phyloP scores from a whole-genome alignment of 2,797 vertebrate genomes.

The Enteromius fasciolatus region DNA sequence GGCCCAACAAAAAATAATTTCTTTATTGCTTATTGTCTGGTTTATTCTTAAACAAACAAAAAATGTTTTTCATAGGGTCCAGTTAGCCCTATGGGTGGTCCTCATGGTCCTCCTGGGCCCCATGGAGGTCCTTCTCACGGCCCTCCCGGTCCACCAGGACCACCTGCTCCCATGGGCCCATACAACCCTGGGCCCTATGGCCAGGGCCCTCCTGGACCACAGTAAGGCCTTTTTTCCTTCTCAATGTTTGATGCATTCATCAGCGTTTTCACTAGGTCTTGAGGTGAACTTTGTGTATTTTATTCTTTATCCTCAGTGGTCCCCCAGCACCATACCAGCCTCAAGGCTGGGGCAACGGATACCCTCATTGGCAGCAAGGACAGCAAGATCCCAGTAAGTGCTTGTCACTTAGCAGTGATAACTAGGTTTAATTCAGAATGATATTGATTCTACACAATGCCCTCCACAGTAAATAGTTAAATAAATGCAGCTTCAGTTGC shows the following conservation, averaged over 20 bases:
- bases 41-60: neutral
- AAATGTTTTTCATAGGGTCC: constrained; percentile 81
- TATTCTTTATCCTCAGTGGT: constrained; percentile 76
- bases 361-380: constrained; percentile 97
- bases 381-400: constrained; percentile 95
- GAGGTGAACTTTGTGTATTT: neutral
- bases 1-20: neutral
- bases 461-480: neutral
- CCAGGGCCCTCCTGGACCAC: constrained; percentile 95
- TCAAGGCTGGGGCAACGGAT: constrained; percentile 98
- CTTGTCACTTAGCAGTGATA: neutral
- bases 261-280: constrained; percentile 32
- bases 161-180: constrained; percentile 95
- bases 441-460: neutral
- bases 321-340: constrained; percentile 96
- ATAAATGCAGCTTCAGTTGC: neutral
- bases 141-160: constrained; percentile 93
- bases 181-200: constrained; percentile 97
- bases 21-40: neutral
- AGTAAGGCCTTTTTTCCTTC: constrained; percentile 79
- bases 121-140: constrained; percentile 96
- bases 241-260: neutral
- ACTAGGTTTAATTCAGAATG: neutral
- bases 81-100: constrained; percentile 93
- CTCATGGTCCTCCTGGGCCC: constrained; percentile 94